phyloP scores from a whole-genome alignment of 30 jellyfish, hydroid and myxozoan genomes.

The Cassiopea xamachana region DNA sequence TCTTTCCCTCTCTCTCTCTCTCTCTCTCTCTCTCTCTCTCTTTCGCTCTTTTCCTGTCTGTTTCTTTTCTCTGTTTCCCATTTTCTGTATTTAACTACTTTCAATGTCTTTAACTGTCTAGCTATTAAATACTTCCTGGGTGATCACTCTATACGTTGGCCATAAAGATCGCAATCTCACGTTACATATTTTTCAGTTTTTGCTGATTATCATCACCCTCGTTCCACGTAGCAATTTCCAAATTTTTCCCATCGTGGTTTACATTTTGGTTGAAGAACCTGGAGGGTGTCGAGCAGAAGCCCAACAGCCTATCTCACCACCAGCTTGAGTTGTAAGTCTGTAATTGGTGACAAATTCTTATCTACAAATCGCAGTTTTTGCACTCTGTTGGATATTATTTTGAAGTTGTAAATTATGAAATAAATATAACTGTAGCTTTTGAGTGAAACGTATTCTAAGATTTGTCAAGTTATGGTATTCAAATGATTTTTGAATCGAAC shows the following conservation, averaged over 20 bases:
- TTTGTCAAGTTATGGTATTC: no score
- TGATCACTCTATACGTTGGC: neutral
- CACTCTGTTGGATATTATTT: neutral
- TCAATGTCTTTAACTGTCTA: no score
- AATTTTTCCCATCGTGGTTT: neutral
- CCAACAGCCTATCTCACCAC: neutral
- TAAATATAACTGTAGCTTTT: neutral
- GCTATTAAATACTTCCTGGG: neutral
- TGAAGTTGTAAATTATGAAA: neutral
- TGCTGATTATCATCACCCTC: neutral
- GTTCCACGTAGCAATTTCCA: neutral
- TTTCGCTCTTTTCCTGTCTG: neutral
- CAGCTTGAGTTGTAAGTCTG: conserved; percentile 1
- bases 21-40: neutral
- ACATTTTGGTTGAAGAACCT: neutral
- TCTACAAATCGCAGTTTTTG: neutral
- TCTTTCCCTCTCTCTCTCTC: neutral
- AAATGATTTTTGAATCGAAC: no score
- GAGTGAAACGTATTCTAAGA: neutral
- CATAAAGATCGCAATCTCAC: neutral
- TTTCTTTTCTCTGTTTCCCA: neutral
- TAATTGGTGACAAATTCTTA: neutral
- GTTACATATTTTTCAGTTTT: no score
- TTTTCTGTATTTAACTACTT: neutral
- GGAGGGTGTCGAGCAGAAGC: neutral